Evolutionary conservation across 2,888 invertebrate species (phyloP).

Genomic region (Allygus modestus): DNA sequence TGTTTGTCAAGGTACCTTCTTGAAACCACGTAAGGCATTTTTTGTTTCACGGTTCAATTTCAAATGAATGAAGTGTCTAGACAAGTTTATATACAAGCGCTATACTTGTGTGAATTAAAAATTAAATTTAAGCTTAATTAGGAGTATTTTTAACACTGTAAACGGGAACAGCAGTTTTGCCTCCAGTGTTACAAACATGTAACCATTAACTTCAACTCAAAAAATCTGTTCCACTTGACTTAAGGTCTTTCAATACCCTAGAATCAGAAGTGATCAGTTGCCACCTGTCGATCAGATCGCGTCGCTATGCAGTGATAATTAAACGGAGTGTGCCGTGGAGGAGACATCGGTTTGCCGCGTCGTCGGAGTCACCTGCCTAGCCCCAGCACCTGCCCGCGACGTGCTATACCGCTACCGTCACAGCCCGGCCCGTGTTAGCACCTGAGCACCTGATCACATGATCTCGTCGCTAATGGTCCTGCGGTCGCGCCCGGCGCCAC

Average conservation of each 20-base stretch:
- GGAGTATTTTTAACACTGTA: too few species aligned
- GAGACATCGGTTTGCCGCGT: neutral
- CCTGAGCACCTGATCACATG: too few species aligned
- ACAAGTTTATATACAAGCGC: too few species aligned
- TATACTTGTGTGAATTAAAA: too few species aligned
- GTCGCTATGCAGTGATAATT: neutral
- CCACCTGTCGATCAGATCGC: neutral
- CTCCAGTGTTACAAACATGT: neutral
- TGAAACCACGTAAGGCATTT: too few species aligned
- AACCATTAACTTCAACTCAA: neutral
- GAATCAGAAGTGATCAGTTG: neutral
- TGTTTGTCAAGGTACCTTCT: too few species aligned
- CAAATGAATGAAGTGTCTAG: too few species aligned
- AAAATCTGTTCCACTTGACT: neutral
- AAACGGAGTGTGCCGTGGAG: neutral
- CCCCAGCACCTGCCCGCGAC: neutral
- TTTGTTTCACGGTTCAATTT: too few species aligned
- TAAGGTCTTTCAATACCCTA: neutral
- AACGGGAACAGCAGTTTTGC: too few species aligned
- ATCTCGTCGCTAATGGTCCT: neutral
- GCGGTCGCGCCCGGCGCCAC: slow-evolving; percentile 23
- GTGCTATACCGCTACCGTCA: neutral
- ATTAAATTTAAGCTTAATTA: too few species aligned
- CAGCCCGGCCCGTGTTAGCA: neutral
- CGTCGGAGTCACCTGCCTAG: slow-evolving; percentile 5